A percentile compares a stretch with the other conserved stretches of the same genome.
Conservation (phyloP, 2,888 invertebrate genomes). For the Dynastes tityus region DNA sequence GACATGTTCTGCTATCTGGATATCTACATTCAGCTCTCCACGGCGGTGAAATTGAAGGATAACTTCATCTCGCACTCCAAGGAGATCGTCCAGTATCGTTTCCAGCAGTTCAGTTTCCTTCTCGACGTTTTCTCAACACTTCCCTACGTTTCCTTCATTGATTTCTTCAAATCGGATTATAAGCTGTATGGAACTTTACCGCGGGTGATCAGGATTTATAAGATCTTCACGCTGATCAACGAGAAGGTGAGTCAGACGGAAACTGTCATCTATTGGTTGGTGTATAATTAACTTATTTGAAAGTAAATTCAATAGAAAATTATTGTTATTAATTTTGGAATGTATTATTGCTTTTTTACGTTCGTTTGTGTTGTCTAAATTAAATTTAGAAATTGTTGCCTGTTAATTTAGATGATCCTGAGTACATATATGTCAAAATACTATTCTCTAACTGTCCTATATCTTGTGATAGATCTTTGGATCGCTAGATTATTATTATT, state of each 20-base stretch:
- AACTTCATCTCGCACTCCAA: conserved; percentile 33
- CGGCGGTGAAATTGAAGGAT: conserved; percentile 47
- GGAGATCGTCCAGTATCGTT: conserved; percentile 44
- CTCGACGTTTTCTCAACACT: conserved; percentile 42
- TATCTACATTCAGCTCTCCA: conserved; percentile 46
- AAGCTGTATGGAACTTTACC: conserved; percentile 23
- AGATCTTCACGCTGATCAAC: conserved; percentile 49
- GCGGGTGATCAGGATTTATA: conserved; percentile 53
- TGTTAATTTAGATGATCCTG: too few species aligned
- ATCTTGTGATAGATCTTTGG: too few species aligned
- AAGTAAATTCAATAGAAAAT: too few species aligned
- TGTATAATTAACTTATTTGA: too few species aligned
- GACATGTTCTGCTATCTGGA: conserved; percentile 45
- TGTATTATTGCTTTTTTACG: too few species aligned
- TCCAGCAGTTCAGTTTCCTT: conserved; percentile 43
- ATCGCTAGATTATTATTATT: too few species aligned
- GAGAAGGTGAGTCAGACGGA: neutral
- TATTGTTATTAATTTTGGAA: too few species aligned
- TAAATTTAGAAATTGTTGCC: too few species aligned
- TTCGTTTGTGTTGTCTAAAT: too few species aligned
- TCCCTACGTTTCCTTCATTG: conserved; percentile 28
- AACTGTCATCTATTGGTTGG: too few species aligned
- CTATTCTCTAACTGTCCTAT: too few species aligned
- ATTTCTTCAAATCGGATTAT: conserved; percentile 12
- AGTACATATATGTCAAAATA: too few species aligned